Evolutionary conservation across 1,140 invertebrate species (phyloP).

Genomic region (Paralvinella palmiformis): DNA sequence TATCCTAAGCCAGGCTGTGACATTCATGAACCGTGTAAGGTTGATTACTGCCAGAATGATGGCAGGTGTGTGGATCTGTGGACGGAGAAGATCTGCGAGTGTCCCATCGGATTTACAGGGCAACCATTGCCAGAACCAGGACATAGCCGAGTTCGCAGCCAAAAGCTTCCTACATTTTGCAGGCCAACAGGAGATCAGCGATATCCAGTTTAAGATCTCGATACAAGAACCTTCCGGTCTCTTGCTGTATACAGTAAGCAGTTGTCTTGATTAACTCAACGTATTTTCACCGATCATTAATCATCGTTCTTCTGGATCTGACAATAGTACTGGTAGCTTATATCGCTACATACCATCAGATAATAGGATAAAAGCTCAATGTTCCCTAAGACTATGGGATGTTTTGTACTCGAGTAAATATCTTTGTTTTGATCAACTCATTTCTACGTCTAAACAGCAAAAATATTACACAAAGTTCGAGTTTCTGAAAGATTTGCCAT

Average conservation of each 20-base stretch:
- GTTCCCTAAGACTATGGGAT: no score
- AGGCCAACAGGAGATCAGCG: conserved; percentile 18
- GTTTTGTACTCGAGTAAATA: no score
- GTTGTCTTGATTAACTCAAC: background rate
- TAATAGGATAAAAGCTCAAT: no score
- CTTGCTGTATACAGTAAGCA: conserved; percentile 34
- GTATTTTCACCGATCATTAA: no score
- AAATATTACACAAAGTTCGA: no score
- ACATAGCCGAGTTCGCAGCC: conserved; percentile 26
- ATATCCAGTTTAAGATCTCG: conserved; percentile 25
- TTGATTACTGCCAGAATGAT: conserved; percentile 26
- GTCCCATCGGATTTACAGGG: conserved; percentile 28
- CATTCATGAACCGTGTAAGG: conserved; percentile 23
- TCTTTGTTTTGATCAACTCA: no score
- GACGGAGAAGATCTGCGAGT: conserved; percentile 27
- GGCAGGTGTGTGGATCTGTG: conserved; percentile 32
- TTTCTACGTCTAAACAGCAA: no score
- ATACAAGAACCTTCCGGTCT: conserved; percentile 23
- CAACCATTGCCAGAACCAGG: conserved; percentile 23
- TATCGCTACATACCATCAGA: no score
- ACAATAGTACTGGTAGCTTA: no score
- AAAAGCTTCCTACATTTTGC: conserved; percentile 29
- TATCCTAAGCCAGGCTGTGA: conserved; percentile 23
- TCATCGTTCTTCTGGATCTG: no score
- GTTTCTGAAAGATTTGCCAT: background rate